Base-by-base conservation (phyloP, 2,888 invertebrate genomes). In the Rhodophaea formosa region DNA sequence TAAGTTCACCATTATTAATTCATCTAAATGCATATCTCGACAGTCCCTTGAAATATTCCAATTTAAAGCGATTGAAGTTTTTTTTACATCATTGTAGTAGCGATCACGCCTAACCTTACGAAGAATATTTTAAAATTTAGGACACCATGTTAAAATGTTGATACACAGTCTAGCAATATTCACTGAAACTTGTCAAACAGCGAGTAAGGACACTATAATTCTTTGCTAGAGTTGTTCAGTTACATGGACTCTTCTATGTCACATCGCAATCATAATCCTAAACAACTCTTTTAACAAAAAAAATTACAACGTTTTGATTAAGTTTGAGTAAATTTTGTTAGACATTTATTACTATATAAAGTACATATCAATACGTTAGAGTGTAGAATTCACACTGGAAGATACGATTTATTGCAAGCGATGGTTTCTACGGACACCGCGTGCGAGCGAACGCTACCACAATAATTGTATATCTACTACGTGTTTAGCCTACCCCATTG, bases 21-120 rank as follows among this genome's bases (percentile, higher is more conserved):
- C 74, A 78, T 78, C 70, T 88, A 90, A 88, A 89, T 88, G 88
- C 89, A 86, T 70, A 67, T 79, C 73, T 77, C 73, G 81, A 86
- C 86, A 85, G 85, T 86, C 84, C 72, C 71, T 77, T 82, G 68
- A 66, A 67, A 62, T 62, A 62, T 59, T 63, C 65, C 60, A 55
- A 61, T 58, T 62, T 67, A 67, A 68, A 66, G 63, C 61, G 62
- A 65, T 61, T 60, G 65, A 64, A 65, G 71, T 68, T 67, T 61
- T 42, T 51, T 51, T 51, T 16, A 35, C 60, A 74, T 82, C 82
- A 86, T 86, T 88, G 86, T 80, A 80, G 84, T 81, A 87, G 87
- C 88, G 16, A 84, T 78, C 78, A 68, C 73, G 35, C 51, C n/a
- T 51, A 39, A 57, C 55, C 59, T 65, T 57, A 60, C 32, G 53